phyloP scores from a whole-genome alignment of 2,888 invertebrate species.

The Hyppa rectilinea region DNA sequence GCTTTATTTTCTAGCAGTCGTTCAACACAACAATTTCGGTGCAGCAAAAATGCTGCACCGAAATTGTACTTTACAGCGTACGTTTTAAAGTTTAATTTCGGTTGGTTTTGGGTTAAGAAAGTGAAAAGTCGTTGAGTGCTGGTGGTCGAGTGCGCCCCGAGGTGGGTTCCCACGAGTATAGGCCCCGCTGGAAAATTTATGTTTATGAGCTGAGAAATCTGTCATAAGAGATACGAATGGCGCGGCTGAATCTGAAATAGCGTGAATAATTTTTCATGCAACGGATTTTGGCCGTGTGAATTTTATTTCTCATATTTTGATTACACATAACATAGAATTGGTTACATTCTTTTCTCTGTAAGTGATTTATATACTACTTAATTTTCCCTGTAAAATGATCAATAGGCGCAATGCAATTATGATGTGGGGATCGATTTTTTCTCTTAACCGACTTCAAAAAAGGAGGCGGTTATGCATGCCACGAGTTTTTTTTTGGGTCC shows the following conservation, averaged over 20 bases:
- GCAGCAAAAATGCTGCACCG: too few relatives aligned
- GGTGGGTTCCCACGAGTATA: conserved; percentile 89
- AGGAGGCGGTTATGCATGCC: not conserved
- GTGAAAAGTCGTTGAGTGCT: conserved; percentile 88
- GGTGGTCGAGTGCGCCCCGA: conserved; percentile 86
- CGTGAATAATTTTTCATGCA: conserved; percentile 88
- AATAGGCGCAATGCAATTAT: not conserved
- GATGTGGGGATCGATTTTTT: not conserved
- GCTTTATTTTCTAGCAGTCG: conserved; percentile 84
- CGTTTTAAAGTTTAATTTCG: conserved; percentile 71
- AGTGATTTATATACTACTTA: not conserved
- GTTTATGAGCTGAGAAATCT: conserved; percentile 90
- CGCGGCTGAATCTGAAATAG: conserved; percentile 86
- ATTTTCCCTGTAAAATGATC: not conserved
- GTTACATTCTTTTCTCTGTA: not conserved
- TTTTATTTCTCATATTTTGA: conserved; percentile 35
- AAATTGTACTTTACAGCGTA: conserved; percentile 60
- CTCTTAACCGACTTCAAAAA: not conserved
- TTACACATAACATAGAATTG: not conserved
- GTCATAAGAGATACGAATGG: conserved; percentile 88
- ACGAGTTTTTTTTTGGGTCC: not conserved
- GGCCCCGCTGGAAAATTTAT: conserved; percentile 88
- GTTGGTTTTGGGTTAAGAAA: conserved; percentile 73
- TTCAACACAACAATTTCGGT: too few relatives aligned
- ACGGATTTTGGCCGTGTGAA: conserved; percentile 58